Conservation (phyloP, 2,888 invertebrate species). For the Temnothorax rugatulus region DNA sequence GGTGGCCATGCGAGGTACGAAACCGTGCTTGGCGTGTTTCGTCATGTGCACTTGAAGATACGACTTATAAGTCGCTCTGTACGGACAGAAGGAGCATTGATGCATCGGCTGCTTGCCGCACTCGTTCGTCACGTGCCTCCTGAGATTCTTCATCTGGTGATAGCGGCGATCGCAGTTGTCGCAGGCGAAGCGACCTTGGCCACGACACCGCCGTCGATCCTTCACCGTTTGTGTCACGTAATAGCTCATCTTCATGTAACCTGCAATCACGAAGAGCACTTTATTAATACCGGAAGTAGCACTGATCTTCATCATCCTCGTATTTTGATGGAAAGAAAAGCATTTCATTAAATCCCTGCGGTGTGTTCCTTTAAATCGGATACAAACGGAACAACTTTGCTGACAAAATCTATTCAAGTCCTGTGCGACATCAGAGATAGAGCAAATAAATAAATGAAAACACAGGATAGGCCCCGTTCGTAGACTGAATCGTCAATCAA, state of each 20-base stretch:
- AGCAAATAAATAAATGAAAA: not conserved
- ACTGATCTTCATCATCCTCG: not conserved
- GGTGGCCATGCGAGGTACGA: constrained; percentile 66
- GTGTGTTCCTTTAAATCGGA: not conserved
- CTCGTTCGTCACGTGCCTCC: constrained; percentile 87
- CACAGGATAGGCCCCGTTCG: not conserved
- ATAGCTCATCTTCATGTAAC: constrained; percentile 66
- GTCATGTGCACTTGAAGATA: constrained; percentile 82
- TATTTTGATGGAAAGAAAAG: not conserved
- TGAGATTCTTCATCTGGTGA: constrained; percentile 87
- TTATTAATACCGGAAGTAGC: constrained; percentile 43
- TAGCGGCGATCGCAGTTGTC: constrained; percentile 87
- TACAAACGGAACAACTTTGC: not conserved
- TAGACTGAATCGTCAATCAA: constrained; percentile 7
- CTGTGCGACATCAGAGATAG: not conserved
- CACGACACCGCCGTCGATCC: constrained; percentile 78
- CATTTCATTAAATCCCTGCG: constrained; percentile 2
- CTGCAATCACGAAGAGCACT: constrained; percentile 76
- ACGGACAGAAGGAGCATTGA: constrained; percentile 84
- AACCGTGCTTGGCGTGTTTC: constrained; percentile 72
- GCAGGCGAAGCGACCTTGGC: constrained; percentile 84
- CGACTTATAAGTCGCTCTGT: constrained; percentile 86
- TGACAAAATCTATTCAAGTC: not conserved
- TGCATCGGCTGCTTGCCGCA: constrained; percentile 86
- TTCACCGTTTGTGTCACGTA: constrained; percentile 56